Evolutionary conservation across 2,113 vertebrate genomes (phyloP), one percentile per base, ranked within the genome.

Genomic region (Trichechus manatus): DNA sequence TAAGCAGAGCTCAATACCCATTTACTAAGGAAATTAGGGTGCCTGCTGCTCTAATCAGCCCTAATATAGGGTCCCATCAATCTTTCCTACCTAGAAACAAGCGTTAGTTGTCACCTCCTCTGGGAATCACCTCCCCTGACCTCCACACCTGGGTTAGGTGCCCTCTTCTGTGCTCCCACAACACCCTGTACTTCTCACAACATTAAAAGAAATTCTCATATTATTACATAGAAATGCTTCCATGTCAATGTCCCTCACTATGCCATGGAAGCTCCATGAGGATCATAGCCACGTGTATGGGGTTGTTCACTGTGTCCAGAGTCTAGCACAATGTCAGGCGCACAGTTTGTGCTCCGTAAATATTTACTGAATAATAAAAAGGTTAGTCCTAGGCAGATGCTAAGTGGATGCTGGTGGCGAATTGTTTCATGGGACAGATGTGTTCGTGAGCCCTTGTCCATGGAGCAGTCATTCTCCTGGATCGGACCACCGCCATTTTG

Each of bases 31-130:
- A 87, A n/a, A 82, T 89, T 77, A 93, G 42, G 53, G 78, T 68
- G 19, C 79, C 64, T 66, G 82, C 36, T 63, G 25, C 50, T 84
- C 31, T 23, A 44, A 72, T 77, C 75, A 61, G 64, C 87, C 92
- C 87, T 83, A 80, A 70, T 70, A 74, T 22, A 66, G 9, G 63
- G 53, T 92, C 92, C 88, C 75, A 64, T 36, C 23, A 31, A 56
- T 44, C 81, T 89, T 93, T 89, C 39, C 90, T 79, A 87, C 27
- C 33, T 79, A 87, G 81, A 96, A 89, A 78, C 59, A 70, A 94
- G n/a, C 78, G 6, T 79, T 72, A 70, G 66, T 36, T 84, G 47
- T 93, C 70, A 59, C 39, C 83, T 89, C 70, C 66, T 86, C 64
- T 31, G 20, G 33, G 20, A 44, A 25, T 44, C 50, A 47, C 50